A percentile compares a stretch with the other conserved stretches of the same genome.
Conservation (phyloP, 2,888 invertebrate genomes). For the Xanthorhoe spadicearia region DNA sequence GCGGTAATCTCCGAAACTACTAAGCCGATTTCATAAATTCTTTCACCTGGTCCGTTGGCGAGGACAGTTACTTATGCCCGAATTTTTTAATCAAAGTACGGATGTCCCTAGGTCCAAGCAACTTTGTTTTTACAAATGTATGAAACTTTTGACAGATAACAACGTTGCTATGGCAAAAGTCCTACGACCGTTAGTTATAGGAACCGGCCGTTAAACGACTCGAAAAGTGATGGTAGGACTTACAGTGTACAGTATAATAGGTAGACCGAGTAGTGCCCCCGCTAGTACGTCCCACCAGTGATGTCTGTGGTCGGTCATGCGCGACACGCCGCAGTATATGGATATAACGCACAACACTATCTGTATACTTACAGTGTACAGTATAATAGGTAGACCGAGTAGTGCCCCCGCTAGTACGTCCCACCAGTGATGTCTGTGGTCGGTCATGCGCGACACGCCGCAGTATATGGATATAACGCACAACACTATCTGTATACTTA, state of each 20-base stretch:
- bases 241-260: conserved; percentile 85
- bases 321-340: conserved; percentile 85
- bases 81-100: too few species aligned
- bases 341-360: conserved; percentile 79
- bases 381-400: conserved; percentile 81
- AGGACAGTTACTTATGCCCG: too few species aligned
- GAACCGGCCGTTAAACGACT: too few species aligned
- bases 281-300: conserved; percentile 92
- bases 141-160: too few species aligned
- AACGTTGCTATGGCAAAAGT: too few species aligned
- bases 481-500: conserved; percentile 81
- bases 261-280: conserved; percentile 84
- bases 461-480: conserved; percentile 84
- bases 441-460: conserved; percentile 87
- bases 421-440: conserved; percentile 92
- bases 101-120: too few species aligned
- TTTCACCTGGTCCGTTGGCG: too few species aligned
- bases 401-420: conserved; percentile 88
- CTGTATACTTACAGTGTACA: conserved; percentile 85
- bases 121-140: too few species aligned
- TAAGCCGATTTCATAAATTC: too few species aligned
- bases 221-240: too few species aligned
- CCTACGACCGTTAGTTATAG: too few species aligned
- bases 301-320: conserved; percentile 89
- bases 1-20: too few species aligned